Percentiles rank a stretch among this genome's conserved stretches.
Evolutionary conservation across 92 coral and sea anemone species (phyloP).

Genomic region (Actinernus sp.): DNA sequence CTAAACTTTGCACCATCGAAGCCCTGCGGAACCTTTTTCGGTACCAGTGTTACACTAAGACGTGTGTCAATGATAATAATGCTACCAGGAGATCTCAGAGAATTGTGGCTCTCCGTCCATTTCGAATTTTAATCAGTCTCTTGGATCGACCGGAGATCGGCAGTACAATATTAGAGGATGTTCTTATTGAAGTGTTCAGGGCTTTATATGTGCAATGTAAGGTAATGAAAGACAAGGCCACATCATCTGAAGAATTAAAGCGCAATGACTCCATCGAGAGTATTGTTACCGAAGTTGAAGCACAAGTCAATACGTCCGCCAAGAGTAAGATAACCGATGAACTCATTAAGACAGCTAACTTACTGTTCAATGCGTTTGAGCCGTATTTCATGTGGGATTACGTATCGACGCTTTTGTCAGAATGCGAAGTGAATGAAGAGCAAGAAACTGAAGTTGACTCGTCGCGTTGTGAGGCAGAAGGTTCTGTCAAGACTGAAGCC

Average conservation of each 20-base stretch:
- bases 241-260: conserved; percentile 53
- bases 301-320: conserved; percentile 18
- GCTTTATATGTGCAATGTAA: conserved; percentile 72
- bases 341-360: conserved; percentile 88
- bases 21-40: conserved; percentile 71
- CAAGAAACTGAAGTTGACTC: conserved; percentile 1
- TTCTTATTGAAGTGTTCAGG: conserved; percentile 88
- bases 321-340: conserved; percentile 87
- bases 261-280: conserved; percentile 70
- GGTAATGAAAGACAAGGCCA: conserved; percentile 45
- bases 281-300: conserved; percentile 15
- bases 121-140: conserved; percentile 85
- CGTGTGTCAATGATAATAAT: conserved; percentile 20
- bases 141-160: conserved; percentile 96
- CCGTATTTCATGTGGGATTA: conserved; percentile 99
- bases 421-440: conserved; percentile 46
- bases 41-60: conserved; percentile 11
- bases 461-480: conserved; percentile 2
- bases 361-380: conserved; percentile 93
- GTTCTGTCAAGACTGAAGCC: conserved; percentile 4
- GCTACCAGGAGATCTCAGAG: conserved; percentile 52
- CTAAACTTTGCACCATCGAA: conserved; percentile 74
- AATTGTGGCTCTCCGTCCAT: conserved; percentile 81
- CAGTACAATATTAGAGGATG: conserved; percentile 86
- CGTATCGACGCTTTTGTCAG: conserved; percentile 79